Percentiles rank a stretch among this genome's conserved stretches.
These are phyloP conservation scores for Caenorhabditis inopinata DNA, from an alignment of 1,140 invertebrate species.

Conservation along the genomic window DNA sequence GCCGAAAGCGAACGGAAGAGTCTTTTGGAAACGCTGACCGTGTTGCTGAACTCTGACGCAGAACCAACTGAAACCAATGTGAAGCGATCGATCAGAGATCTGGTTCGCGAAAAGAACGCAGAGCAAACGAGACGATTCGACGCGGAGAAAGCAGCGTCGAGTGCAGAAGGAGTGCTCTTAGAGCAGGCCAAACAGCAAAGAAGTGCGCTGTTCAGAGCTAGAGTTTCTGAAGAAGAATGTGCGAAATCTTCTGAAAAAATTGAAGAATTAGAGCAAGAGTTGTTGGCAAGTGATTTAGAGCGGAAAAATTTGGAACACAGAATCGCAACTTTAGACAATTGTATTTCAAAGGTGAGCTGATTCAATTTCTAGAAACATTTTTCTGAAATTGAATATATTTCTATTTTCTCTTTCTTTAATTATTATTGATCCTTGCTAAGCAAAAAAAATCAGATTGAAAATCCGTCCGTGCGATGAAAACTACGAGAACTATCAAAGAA, in stretches of 20 bases:
- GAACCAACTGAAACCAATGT: conserved; percentile 28
- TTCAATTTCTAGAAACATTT: too few relatives aligned
- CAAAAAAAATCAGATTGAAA: too few relatives aligned
- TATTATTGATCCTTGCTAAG: too few relatives aligned
- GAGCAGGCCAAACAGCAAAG: conserved; percentile 39
- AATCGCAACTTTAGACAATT: background rate
- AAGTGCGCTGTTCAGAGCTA: conserved; percentile 34
- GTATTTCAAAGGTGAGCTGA: background rate
- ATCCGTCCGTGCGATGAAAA: too few relatives aligned
- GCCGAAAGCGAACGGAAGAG: conserved; percentile 33
- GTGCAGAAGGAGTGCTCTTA: background rate
- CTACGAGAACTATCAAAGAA: too few relatives aligned
- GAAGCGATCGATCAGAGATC: background rate
- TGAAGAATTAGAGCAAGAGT: conserved; percentile 8
- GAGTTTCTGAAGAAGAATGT: conserved; percentile 23
- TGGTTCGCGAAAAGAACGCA: background rate
- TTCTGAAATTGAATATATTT: too few relatives aligned
- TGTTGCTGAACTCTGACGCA: background rate
- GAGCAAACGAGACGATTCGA: conserved; percentile 1
- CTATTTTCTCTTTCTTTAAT: too few relatives aligned
- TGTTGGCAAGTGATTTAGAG: conserved; percentile 18
- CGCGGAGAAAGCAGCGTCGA: background rate
- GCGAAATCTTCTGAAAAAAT: conserved; percentile 7
- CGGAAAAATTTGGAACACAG: conserved; percentile 7
- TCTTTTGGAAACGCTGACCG: conserved; percentile 22